Conservation (phyloP, 2,113 vertebrate species). For the Asarcornis scutulata region DNA sequence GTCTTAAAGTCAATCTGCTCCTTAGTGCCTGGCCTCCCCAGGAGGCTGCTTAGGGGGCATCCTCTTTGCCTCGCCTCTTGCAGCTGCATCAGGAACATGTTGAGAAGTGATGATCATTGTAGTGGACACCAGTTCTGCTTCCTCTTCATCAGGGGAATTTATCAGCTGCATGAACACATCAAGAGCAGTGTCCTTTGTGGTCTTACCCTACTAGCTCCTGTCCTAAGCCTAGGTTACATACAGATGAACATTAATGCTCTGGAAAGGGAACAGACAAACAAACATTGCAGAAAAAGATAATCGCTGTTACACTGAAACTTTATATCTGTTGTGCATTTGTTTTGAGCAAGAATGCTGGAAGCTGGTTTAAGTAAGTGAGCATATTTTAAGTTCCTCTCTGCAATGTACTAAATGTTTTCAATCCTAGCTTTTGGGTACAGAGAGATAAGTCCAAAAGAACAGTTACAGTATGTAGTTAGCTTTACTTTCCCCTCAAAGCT, state of each 20-base stretch:
- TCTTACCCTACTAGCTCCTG: neutral
- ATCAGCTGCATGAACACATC: neutral
- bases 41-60: neutral
- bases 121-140: neutral
- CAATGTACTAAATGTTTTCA: neutral
- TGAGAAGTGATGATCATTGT: neutral
- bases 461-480: neutral
- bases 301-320: neutral
- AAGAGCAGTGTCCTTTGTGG: neutral
- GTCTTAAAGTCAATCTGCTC: neutral
- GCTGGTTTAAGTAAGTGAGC: neutral
- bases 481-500: neutral
- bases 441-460: neutral
- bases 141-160: neutral
- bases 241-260: neutral
- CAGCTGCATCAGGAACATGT: neutral
- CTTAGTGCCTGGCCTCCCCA: neutral
- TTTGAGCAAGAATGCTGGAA: neutral
- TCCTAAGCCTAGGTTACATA: neutral
- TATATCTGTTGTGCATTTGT: neutral
- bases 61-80: neutral
- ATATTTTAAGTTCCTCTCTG: neutral
- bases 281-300: neutral
- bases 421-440: neutral
- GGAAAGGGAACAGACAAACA: neutral